Percentiles rank a stretch among this genome's conserved stretches.
phyloP scores from a whole-genome alignment of 2,888 invertebrate species.

The Cistogaster globosa region DNA sequence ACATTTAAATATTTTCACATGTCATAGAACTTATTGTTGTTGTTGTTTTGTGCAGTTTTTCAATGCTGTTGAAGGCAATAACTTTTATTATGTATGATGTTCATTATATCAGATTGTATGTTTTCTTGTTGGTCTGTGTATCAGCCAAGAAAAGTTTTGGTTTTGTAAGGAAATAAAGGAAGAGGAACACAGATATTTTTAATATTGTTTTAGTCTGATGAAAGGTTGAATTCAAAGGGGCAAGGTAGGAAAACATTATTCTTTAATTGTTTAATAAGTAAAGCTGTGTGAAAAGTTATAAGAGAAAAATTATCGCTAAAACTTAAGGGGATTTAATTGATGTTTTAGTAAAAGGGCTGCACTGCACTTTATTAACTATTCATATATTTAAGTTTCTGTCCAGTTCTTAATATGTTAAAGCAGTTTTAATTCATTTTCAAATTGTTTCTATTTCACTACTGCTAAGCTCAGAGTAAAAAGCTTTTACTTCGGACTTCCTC shows the following conservation, averaged over 20 bases:
- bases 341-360: no score
- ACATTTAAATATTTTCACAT: background rate
- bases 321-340: background rate
- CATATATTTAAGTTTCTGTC: no score
- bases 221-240: no score
- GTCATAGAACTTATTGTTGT: constrained; percentile 15
- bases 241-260: no score
- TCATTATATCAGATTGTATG: constrained; percentile 36
- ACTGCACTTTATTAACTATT: no score
- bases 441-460: no score
- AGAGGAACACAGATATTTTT: background rate
- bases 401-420: background rate
- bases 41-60: background rate
- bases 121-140: constrained; percentile 14
- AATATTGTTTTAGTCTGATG: constrained; percentile 23
- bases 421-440: no score
- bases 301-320: background rate
- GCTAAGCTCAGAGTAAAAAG: no score
- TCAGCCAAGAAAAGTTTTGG: constrained; percentile 24
- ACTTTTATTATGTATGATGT: constrained; percentile 61
- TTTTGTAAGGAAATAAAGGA: constrained; percentile 1
- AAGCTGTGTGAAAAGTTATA: background rate
- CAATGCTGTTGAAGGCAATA: constrained; percentile 39
- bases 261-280: background rate
- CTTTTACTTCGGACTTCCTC: no score